These are phyloP conservation scores for Dicerorhinus sumatrensis DNA, from an alignment of 2,113 vertebrate genomes.

Conservation along the genomic window DNA sequence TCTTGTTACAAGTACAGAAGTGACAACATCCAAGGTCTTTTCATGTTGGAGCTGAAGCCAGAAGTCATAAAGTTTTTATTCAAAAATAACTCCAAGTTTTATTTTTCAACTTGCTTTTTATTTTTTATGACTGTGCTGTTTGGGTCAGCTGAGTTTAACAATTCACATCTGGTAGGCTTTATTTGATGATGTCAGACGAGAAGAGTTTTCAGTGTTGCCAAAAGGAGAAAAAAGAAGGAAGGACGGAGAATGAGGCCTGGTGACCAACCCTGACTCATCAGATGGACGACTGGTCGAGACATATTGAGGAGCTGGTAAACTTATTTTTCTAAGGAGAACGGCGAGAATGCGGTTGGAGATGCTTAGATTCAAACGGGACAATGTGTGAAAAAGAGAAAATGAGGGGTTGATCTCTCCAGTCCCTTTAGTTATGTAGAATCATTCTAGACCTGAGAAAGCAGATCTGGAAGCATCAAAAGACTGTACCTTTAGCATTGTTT, in stretches of 20 bases:
- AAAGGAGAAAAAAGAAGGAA: background rate
- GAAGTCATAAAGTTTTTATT: background rate
- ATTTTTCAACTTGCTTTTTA: background rate
- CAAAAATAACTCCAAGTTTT: background rate
- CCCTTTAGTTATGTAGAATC: background rate
- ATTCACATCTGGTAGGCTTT: background rate
- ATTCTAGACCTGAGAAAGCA: background rate
- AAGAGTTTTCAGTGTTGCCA: background rate
- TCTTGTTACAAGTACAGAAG: background rate
- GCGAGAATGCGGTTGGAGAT: background rate
- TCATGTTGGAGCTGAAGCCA: background rate
- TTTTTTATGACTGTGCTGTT: background rate
- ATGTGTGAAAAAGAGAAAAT: background rate
- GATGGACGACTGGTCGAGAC: background rate
- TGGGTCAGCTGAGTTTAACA: background rate
- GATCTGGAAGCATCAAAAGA: background rate
- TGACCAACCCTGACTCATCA: background rate
- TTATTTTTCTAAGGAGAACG: background rate
- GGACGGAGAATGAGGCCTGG: background rate
- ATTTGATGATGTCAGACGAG: background rate
- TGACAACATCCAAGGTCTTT: background rate
- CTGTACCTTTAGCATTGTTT: background rate
- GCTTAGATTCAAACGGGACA: background rate
- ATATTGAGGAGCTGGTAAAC: background rate
- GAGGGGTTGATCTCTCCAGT: background rate